Conservation (phyloP, 2,888 invertebrate species). For the Kuschelorhynchus macadamiae region DNA sequence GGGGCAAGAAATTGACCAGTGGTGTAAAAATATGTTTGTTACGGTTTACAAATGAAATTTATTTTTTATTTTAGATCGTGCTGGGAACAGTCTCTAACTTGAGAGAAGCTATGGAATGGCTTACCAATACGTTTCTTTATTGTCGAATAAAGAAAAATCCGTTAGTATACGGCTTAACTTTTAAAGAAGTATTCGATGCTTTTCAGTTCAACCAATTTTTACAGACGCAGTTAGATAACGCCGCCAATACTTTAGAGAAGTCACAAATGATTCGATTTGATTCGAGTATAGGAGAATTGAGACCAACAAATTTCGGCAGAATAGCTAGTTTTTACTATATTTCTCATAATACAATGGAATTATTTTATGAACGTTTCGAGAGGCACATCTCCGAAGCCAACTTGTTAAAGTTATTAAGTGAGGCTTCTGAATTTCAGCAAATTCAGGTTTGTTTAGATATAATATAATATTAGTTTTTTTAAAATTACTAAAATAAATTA, state of each 20-base stretch:
- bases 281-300: slow-evolving; percentile 84
- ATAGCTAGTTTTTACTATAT: slow-evolving; percentile 99
- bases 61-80: slow-evolving; percentile 75
- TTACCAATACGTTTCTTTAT: slow-evolving; percentile 96
- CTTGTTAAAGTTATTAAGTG: slow-evolving; percentile 91
- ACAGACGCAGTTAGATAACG: slow-evolving; percentile 81
- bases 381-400: slow-evolving; percentile 89
- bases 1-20: too few species aligned
- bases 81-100: slow-evolving; percentile 97
- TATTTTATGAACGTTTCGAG: slow-evolving; percentile 87
- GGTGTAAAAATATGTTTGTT: too few species aligned
- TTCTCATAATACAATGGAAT: slow-evolving; percentile 94
- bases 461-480: too few species aligned
- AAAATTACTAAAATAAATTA: too few species aligned
- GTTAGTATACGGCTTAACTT: slow-evolving; percentile 79
- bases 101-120: slow-evolving; percentile 97
- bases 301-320: slow-evolving; percentile 89
- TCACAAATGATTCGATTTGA: slow-evolving; percentile 96
- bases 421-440: slow-evolving; percentile 95
- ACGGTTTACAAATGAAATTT: slow-evolving; percentile 5
- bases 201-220: slow-evolving; percentile 84
- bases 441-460: slow-evolving; percentile 74
- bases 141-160: slow-evolving; percentile 96
- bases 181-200: slow-evolving; percentile 79
- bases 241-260: slow-evolving; percentile 90